phyloP scores from a whole-genome alignment of 2,113 vertebrate genomes.

The Fulica atra region DNA sequence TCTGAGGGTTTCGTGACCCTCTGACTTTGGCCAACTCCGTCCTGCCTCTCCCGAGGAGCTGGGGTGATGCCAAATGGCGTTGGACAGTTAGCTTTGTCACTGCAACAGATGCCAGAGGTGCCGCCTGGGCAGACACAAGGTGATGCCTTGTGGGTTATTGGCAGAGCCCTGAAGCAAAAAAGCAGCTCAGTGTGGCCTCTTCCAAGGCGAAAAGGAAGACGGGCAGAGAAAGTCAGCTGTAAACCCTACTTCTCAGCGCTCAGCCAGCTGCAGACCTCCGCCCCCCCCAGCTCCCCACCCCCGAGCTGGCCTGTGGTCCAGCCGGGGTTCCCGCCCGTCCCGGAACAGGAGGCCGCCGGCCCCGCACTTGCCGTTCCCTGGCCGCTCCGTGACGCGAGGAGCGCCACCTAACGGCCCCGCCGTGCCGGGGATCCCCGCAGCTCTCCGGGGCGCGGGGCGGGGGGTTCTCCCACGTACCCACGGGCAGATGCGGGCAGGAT shows the following conservation, averaged over 20 bases:
- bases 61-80: not conserved
- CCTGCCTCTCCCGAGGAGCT: not conserved
- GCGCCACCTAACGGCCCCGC: constrained; percentile 9
- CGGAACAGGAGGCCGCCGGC: too few species aligned
- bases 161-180: not conserved
- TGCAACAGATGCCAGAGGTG: not conserved
- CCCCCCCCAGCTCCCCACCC: fast-evolving
- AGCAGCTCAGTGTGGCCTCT: not conserved
- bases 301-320: not conserved
- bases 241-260: not conserved
- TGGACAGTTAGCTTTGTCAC: not conserved
- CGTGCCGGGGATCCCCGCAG: not conserved
- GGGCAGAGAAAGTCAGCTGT: not conserved
- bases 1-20: not conserved
- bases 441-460: not conserved
- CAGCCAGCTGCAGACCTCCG: not conserved
- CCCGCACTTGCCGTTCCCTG: too few species aligned
- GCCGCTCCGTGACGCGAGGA: not conserved
- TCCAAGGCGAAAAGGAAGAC: not conserved
- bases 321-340: not conserved
- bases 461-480: too few species aligned
- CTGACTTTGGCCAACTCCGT: not conserved
- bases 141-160: not conserved
- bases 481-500: too few species aligned
- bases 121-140: fast-evolving